Conservation (phyloP, 2,797 vertebrate genomes). For the Lates japonicus region DNA sequence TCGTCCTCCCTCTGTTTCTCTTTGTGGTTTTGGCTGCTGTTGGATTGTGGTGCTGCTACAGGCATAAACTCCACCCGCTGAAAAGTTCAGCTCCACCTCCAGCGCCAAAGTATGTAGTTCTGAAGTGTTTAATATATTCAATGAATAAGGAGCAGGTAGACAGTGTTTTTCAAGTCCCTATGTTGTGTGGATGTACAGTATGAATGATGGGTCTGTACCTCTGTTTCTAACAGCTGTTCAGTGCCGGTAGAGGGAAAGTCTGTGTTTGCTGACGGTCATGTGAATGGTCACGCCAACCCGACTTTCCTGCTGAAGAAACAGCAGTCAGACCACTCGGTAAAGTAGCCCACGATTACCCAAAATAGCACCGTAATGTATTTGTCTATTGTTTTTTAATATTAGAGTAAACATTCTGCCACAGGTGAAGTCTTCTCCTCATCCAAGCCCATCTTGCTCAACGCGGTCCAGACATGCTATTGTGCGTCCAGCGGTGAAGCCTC, state of each 20-base stretch:
- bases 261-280: slow-evolving; percentile 28
- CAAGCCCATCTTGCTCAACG: slow-evolving; percentile 63
- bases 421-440: slow-evolving; percentile 54
- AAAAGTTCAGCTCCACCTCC: slow-evolving; percentile 71
- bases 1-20: slow-evolving; percentile 71
- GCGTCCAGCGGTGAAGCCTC: slow-evolving; percentile 80
- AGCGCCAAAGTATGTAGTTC: slow-evolving; percentile 63
- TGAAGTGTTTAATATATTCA: neutral
- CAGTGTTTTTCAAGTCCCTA: neutral
- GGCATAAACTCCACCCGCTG: slow-evolving; percentile 71
- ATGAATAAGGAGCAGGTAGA: neutral
- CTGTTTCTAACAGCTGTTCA: slow-evolving; percentile 54
- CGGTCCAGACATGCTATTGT: slow-evolving; percentile 61
- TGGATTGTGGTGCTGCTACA: slow-evolving; percentile 79
- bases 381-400: neutral
- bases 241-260: slow-evolving; percentile 54
- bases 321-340: slow-evolving; percentile 73
- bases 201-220: neutral
- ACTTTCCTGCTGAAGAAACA: slow-evolving; percentile 82
- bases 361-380: neutral
- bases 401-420: slow-evolving; percentile 27
- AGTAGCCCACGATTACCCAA: neutral
- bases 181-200: neutral
- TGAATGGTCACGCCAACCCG: slow-evolving; percentile 81
- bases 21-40: slow-evolving; percentile 68